Evolutionary conservation across 2,113 vertebrate species (phyloP).

Genomic region (Ochotona curzoniae): DNA sequence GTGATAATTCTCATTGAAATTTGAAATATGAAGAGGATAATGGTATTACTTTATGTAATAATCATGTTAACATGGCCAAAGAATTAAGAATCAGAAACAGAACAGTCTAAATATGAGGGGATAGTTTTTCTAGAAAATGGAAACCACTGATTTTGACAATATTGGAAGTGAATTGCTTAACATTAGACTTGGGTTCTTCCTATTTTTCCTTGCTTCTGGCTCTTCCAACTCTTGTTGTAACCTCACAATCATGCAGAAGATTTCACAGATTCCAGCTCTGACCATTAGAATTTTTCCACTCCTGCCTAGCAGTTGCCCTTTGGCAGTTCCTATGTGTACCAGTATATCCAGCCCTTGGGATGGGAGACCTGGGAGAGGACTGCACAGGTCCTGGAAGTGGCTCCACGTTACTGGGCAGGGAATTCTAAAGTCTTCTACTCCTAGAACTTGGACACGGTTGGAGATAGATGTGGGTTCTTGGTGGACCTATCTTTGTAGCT

Average conservation of each 20-base stretch:
- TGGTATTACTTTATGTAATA: slow-evolving; percentile 13
- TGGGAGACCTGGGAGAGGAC: background rate
- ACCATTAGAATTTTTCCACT: background rate
- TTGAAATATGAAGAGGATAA: background rate
- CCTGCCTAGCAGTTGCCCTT: no score
- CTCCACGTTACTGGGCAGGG: background rate
- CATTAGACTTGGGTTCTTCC: background rate
- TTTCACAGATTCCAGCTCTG: background rate
- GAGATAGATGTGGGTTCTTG: background rate
- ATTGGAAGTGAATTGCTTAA: no score
- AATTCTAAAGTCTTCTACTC: background rate
- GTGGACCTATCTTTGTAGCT: background rate
- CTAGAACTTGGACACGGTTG: background rate
- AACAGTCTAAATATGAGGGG: background rate
- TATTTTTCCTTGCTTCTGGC: background rate
- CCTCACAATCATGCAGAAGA: background rate
- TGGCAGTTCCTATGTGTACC: background rate
- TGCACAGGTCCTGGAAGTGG: background rate
- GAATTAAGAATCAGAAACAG: slow-evolving; percentile 28
- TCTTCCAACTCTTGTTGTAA: background rate
- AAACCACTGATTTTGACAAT: background rate
- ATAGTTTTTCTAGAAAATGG: background rate
- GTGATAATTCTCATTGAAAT: background rate
- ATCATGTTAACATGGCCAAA: slow-evolving; percentile 12
- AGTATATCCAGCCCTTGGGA: background rate